Evolutionary conservation across 2,888 invertebrate species (phyloP), one percentile per base, ranked within the genome.

Genomic region (Habrosyne pyritoides): DNA sequence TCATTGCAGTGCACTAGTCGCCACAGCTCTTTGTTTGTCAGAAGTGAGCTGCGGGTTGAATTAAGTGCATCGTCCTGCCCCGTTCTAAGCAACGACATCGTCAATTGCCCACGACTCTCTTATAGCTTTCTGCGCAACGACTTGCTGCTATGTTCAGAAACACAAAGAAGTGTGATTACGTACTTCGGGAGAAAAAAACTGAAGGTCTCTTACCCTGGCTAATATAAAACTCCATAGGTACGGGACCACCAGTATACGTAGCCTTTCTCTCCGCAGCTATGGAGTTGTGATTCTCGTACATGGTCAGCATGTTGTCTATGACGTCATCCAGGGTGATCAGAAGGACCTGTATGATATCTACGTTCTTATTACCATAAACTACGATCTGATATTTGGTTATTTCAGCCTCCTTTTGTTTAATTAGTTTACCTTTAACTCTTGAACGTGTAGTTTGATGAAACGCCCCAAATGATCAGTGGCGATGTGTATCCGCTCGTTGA

Each of bases 261-360:
- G 91, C 88, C 51, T 83, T 86, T 18, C 91, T 70, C 61, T 91
- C 91, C 1, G 91, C 87, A 1, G 85, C 84, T 12, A 92, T 86
- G 0, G 90, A 80, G 66, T 92, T 92, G 68, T 92, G 92, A 66
- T 91, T 92, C 58, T 92, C 92, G 48, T 91, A 92, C 91, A 92
- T 91, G 0, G 90, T 86, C 33, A 91, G 69, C 92, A 92, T 92
- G 60, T 91, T 92, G 73, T 91, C 91, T 33, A 91, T 68, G 0
- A 86, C 90, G 33, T 92, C 92, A 47, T 92, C 92, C 50, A 92
- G 66, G 0, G 92, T 86, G 55, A 92, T 91, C 12, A 91, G 75
- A 1, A 92, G 78, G 0, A 91, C 87, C 91, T 91, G 54, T 24
- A 10, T 21, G 18, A 52, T 14, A 18, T 24, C 24, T 24, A 5